These are phyloP conservation scores for Zhuqinia jingwanae DNA, from an alignment of 2,888 invertebrate species.

Conservation along the genomic window DNA sequence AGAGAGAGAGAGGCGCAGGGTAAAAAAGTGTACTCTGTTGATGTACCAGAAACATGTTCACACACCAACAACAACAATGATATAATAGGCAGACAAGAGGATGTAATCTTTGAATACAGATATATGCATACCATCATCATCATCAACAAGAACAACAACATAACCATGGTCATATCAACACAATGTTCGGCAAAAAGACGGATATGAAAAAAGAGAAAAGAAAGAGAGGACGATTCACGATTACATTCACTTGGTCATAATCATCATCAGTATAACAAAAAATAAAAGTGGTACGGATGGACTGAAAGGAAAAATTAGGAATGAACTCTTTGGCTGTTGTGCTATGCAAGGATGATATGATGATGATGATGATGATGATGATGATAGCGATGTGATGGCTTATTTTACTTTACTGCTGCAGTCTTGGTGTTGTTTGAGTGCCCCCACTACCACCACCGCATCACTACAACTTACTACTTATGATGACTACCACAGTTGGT, in stretches of 20 bases:
- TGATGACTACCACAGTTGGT: too few species aligned
- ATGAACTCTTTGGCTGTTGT: slow-evolving; percentile 40
- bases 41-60: not conserved
- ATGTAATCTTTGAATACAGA: not conserved
- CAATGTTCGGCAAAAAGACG: not conserved
- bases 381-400: slow-evolving; percentile 32
- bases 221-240: slow-evolving; percentile 11
- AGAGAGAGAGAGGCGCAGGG: slow-evolving; percentile 63
- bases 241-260: slow-evolving; percentile 3
- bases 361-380: slow-evolving; percentile 27
- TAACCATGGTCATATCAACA: too few species aligned
- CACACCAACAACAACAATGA: not conserved
- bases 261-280: not conserved
- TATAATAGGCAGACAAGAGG: not conserved
- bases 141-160: not conserved
- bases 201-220: slow-evolving; percentile 26
- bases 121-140: not conserved
- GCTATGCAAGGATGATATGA: slow-evolving; percentile 36
- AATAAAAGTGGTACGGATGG: slow-evolving; percentile 17
- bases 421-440: slow-evolving; percentile 13
- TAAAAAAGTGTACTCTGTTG: not conserved
- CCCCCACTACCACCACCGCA: not conserved
- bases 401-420: not conserved
- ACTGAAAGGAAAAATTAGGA: slow-evolving; percentile 39
- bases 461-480: too few species aligned